These are phyloP conservation scores for Alouatta caraya DNA, from an alignment of 2,797 vertebrate species.

Conservation along the genomic window DNA sequence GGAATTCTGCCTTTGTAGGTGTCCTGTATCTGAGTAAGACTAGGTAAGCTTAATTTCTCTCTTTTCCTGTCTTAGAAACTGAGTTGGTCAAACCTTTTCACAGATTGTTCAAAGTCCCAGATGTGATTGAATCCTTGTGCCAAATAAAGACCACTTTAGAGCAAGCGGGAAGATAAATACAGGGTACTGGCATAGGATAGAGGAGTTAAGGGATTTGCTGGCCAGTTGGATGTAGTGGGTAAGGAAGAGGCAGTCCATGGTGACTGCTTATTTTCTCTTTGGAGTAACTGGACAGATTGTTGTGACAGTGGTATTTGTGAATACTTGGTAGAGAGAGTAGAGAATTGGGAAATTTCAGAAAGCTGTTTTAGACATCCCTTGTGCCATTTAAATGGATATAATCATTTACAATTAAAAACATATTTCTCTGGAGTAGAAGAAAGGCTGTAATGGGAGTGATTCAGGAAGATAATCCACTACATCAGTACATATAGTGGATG, in stretches of 20 bases:
- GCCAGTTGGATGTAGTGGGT: not conserved
- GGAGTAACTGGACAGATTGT: not conserved
- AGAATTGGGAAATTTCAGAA: not conserved
- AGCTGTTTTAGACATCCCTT: not conserved
- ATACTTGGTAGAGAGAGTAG: not conserved
- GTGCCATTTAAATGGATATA: not conserved
- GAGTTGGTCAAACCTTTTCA: not conserved
- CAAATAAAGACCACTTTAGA: not conserved
- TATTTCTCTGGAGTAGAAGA: conserved; percentile 41
- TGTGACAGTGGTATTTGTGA: not conserved
- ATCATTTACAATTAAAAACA: not conserved
- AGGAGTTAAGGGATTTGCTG: not conserved
- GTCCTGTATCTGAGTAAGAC: not conserved
- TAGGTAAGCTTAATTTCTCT: not conserved
- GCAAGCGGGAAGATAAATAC: not conserved
- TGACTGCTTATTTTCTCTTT: not conserved
- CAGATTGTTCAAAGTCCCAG: not conserved
- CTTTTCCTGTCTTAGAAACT: conserved; percentile 8
- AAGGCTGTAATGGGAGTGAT: not conserved
- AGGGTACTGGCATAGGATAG: not conserved
- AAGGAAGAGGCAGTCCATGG: not conserved
- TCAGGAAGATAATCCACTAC: not conserved
- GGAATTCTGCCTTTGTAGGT: not conserved
- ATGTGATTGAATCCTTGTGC: not conserved
- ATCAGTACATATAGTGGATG: not conserved